Evolutionary conservation across 2,888 invertebrate species (phyloP), one percentile per base, ranked within the genome.

Genomic region (Strigamia crassipes): DNA sequence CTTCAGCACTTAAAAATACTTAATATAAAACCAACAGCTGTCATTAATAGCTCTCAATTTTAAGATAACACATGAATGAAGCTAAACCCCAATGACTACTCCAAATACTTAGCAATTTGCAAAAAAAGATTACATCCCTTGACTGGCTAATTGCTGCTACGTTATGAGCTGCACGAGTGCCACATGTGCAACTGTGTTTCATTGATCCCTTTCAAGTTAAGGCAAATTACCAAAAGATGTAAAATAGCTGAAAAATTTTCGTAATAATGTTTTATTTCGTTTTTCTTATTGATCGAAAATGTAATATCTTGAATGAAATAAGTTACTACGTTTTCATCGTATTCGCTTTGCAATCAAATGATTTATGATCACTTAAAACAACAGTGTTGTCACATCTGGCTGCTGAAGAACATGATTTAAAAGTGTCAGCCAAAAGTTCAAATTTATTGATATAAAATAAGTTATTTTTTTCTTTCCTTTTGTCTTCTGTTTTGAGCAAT

Each of bases 61-160:
- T 2, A 38, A 38, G 38, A 38, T 9, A 38, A 38, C 38, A 6
- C 10, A 9, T 38, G 6, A 38, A 38, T 38, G 15, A 18, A 18
- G 9, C n/a, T n/a, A 56, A 56, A 56, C 56, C 56, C 2, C 56
- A 56, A 56, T 18, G 56, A 56, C 56, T n/a, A 56, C 18, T 56
- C 6, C 6, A 56, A 56, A 56, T 56, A 56, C 56, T 18, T 56
- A 56, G n/a, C 18, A 56, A 56, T 56, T 56, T 56, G 56, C 56
- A 56, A 56, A 56, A 46, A 56, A 9, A 56, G 56, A 56, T 56
- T 56, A 56, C 56, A 56, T 56, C 18, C 18, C 18, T 56, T 56
- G 18, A 56, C 56, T 56, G 56, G 56, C 56, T 56, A 56, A 56
- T 56, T 56, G n/a, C 56, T 56, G 56, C 56, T 18, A 56, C 56